Evolutionary conservation across 2,797 vertebrate species (phyloP), one percentile per base, ranked within the genome.

Genomic region (Aotus griseimembra): DNA sequence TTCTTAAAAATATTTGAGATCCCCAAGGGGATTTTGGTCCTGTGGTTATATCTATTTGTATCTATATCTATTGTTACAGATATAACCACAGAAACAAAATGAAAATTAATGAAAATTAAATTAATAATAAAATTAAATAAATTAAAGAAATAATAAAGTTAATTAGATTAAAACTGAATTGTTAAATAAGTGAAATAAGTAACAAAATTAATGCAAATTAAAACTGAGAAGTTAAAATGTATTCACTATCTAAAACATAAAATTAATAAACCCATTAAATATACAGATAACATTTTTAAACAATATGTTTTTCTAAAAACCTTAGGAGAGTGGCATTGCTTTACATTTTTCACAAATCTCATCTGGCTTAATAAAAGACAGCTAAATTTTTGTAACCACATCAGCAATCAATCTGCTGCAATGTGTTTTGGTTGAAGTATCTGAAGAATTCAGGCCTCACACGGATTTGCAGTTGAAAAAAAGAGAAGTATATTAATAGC

Each of bases 391-490:
- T n/a, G 58, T 44, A 44, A 52, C 39, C 70, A 50, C n/a, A 91
- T 72, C 76, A 88, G 64, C 20, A n/a, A 79, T 73, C n/a, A 39
- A 58, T 73, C 76, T 90, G 26, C 52, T 48, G 24, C 13, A 75
- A 94, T n/a, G 90, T 48, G 44, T 86, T 87, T 77, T 70, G 33
- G 46, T 93, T 87, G 88, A 93, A 90, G 28, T 41, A 13, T 57
- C 46, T 84, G 30, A 96, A 87, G 26, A 87, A 84, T 90, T 76
- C n/a, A 55, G n/a, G 26, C 9, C 13, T 89, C 15, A 33, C 2
- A 7, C 19, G 83, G 55, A 89, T 57, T 93, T 96, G 30, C n/a
- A 81, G 17, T 88, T 97, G 15, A 88, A 92, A 96, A 85, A 95
- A n/a, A 84, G 44, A 88, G 33, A 2, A n/a, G 19, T 50, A 13